These are phyloP conservation scores for Noctua comes DNA, from an alignment of 2,888 invertebrate genomes.

Conservation along the genomic window DNA sequence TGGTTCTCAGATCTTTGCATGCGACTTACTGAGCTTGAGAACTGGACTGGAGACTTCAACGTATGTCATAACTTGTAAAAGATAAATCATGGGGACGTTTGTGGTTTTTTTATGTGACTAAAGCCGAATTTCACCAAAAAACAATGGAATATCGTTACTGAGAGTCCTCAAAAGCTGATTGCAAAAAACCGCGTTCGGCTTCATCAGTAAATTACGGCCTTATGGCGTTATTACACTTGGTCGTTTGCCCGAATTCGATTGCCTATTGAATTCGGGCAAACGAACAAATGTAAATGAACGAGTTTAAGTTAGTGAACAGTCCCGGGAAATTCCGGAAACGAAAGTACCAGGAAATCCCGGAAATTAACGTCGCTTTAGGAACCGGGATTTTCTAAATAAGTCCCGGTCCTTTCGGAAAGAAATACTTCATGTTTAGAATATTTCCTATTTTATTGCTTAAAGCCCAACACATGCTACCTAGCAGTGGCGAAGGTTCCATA, in stretches of 20 bases:
- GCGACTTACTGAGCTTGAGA: slow-evolving; percentile 95
- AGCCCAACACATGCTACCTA: too few species aligned
- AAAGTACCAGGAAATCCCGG: too few species aligned
- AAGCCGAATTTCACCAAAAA: not conserved
- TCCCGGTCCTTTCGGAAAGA: too few species aligned
- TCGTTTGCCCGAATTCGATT: not conserved
- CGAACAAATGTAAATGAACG: not conserved
- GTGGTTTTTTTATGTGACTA: not conserved
- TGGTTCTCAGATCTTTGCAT: slow-evolving; percentile 97
- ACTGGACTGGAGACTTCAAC: slow-evolving; percentile 96
- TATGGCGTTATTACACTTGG: not conserved
- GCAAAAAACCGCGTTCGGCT: not conserved
- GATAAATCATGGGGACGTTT: not conserved
- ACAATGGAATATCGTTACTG: too few species aligned
- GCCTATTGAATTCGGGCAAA: not conserved
- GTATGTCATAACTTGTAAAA: slow-evolving; percentile 78
- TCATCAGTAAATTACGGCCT: not conserved
- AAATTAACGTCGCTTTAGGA: too few species aligned
- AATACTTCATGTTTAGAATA: too few species aligned
- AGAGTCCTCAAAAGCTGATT: not conserved
- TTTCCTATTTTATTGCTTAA: too few species aligned
- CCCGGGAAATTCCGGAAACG: too few species aligned
- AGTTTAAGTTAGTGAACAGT: not conserved
- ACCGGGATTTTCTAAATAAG: too few species aligned
- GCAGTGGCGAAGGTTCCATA: too few species aligned